Evolutionary conservation across 2,113 vertebrate species (phyloP).

Genomic region (Coturnix japonica): DNA sequence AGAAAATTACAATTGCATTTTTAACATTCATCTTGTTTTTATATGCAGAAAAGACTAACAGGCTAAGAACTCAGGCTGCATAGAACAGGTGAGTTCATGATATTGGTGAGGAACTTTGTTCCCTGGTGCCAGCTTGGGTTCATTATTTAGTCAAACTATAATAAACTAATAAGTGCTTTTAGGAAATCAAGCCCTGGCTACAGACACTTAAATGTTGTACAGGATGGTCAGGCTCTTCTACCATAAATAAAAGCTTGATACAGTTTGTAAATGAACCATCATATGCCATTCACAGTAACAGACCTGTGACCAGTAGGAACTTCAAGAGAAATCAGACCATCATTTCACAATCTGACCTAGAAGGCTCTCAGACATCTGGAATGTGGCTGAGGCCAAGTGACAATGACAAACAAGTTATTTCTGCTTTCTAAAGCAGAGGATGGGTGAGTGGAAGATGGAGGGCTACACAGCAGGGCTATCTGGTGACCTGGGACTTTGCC

Average conservation of each 20-base stretch:
- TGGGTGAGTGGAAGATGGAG: background rate
- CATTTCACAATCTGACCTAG: background rate
- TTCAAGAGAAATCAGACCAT: background rate
- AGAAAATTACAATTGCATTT: conserved; percentile 41
- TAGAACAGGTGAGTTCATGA: background rate
- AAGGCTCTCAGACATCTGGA: background rate
- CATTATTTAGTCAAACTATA: fast-evolving
- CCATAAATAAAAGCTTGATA: background rate
- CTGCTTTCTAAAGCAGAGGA: background rate
- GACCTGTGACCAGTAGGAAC: background rate
- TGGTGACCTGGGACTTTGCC: background rate
- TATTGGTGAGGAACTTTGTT: background rate
- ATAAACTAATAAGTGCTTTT: background rate
- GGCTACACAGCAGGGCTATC: background rate
- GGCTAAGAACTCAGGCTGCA: background rate
- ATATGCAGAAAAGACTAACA: background rate
- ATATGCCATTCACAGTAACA: background rate
- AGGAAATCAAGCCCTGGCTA: background rate
- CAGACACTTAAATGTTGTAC: background rate
- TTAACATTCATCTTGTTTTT: background rate
- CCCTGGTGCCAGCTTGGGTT: background rate
- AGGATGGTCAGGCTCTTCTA: background rate
- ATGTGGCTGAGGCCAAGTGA: background rate
- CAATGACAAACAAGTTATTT: background rate
- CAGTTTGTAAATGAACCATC: background rate